These are phyloP conservation scores for Phaonia tiefii DNA, from an alignment of 2,888 invertebrate species.

Conservation along the genomic window DNA sequence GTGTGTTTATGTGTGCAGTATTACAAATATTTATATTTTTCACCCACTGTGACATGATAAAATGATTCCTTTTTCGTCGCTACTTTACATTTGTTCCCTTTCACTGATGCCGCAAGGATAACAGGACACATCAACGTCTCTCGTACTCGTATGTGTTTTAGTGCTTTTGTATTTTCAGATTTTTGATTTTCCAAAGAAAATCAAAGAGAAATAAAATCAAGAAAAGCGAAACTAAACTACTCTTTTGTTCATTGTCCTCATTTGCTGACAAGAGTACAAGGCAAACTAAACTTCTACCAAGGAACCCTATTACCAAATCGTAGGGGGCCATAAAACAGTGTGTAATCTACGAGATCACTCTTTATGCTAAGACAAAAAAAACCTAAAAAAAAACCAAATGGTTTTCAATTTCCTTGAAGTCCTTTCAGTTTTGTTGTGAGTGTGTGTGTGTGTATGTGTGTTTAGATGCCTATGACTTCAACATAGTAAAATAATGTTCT, in stretches of 20 bases:
- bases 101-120: too few species aligned
- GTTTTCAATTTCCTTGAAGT: background rate
- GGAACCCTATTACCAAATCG: conserved; percentile 22
- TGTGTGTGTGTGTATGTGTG: too few species aligned
- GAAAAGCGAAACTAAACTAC: background rate
- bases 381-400: background rate
- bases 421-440: background rate
- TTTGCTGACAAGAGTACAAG: background rate
- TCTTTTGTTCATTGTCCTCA: conserved; percentile 1
- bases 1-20: too few species aligned
- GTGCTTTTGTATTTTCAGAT: too few species aligned
- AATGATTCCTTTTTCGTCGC: too few species aligned
- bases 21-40: too few species aligned
- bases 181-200: conserved; percentile 1
- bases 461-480: background rate
- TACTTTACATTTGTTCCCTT: too few species aligned
- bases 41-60: too few species aligned
- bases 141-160: background rate
- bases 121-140: too few species aligned
- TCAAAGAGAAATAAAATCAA: background rate
- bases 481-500: too few species aligned
- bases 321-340: conserved; percentile 16
- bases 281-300: too few species aligned
- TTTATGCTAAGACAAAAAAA: conserved; percentile 12
- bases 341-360: conserved; percentile 10